A percentile compares a stretch with the other conserved stretches of the same genome.
These are phyloP conservation scores for Allygus modestus DNA, from an alignment of 2,888 invertebrate genomes.

Conservation along the genomic window DNA sequence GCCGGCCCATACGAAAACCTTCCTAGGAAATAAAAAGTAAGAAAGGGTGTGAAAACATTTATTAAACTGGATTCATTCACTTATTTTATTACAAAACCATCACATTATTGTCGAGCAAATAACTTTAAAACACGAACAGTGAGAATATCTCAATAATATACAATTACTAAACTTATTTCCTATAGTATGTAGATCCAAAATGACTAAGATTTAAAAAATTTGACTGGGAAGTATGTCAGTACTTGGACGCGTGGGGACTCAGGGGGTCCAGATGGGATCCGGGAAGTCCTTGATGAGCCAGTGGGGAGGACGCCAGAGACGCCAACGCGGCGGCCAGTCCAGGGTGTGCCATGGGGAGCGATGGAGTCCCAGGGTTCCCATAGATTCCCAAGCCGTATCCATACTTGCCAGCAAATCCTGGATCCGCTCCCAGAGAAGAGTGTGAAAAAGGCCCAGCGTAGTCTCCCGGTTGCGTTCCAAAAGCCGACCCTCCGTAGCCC, in stretches of 20 bases:
- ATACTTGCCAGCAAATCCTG: slow-evolving; percentile 4
- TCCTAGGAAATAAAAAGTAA: too few species aligned
- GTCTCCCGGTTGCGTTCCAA: slow-evolving; percentile 1
- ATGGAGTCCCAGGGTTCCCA: slow-evolving; percentile 27
- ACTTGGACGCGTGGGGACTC: slow-evolving; percentile 7
- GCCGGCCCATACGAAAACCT: too few species aligned
- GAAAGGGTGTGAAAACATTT: too few species aligned
- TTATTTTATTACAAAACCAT: too few species aligned
- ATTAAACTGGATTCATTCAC: too few species aligned
- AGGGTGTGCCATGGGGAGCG: slow-evolving; percentile 36
- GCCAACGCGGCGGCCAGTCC: slow-evolving; percentile 2
- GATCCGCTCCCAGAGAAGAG: background rate
- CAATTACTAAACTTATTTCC: too few species aligned
- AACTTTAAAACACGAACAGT: too few species aligned
- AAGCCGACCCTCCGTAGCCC: background rate
- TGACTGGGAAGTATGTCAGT: background rate
- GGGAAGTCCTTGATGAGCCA: background rate
- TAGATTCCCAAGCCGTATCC: slow-evolving; percentile 60
- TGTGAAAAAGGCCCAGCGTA: slow-evolving; percentile 5
- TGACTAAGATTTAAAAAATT: background rate
- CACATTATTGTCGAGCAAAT: too few species aligned
- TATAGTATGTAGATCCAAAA: too few species aligned
- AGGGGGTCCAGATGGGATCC: slow-evolving; percentile 10
- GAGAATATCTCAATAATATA: too few species aligned
- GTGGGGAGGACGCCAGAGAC: background rate